These are phyloP conservation scores for Cataglyphis livida DNA, from an alignment of 2,888 invertebrate genomes.

Conservation along the genomic window DNA sequence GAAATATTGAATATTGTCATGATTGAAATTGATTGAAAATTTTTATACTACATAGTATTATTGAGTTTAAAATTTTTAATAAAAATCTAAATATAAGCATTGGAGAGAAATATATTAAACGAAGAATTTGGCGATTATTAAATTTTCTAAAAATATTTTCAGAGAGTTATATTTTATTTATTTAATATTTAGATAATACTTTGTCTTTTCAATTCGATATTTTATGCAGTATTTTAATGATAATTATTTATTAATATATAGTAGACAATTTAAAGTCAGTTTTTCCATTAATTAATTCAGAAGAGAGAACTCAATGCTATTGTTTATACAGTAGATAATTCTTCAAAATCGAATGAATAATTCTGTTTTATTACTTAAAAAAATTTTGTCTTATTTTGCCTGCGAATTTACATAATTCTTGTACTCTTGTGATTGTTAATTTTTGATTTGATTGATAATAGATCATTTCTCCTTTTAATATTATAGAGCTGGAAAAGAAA, in stretches of 20 bases:
- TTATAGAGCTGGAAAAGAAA: background rate
- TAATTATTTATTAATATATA: background rate
- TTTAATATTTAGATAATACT: background rate
- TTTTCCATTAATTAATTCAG: background rate
- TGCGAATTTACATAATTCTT: background rate
- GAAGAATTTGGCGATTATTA: background rate
- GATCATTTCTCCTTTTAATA: background rate
- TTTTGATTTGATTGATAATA: constrained; percentile 4
- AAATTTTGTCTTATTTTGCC: background rate
- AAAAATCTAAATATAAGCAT: background rate
- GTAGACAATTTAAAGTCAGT: background rate
- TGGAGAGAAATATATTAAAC: background rate
- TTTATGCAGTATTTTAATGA: background rate
- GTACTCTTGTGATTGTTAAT: background rate
- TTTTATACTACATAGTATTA: background rate
- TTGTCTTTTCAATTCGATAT: background rate
- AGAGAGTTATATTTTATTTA: background rate
- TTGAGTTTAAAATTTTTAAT: background rate
- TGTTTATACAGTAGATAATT: background rate
- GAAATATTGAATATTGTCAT: background rate
- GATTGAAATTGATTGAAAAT: background rate
- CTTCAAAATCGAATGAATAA: background rate
- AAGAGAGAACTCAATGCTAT: background rate
- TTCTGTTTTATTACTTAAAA: background rate
- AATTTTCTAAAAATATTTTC: background rate